Conservation (phyloP, 2,888 invertebrate species). For the Drosophila bunnanda region DNA sequence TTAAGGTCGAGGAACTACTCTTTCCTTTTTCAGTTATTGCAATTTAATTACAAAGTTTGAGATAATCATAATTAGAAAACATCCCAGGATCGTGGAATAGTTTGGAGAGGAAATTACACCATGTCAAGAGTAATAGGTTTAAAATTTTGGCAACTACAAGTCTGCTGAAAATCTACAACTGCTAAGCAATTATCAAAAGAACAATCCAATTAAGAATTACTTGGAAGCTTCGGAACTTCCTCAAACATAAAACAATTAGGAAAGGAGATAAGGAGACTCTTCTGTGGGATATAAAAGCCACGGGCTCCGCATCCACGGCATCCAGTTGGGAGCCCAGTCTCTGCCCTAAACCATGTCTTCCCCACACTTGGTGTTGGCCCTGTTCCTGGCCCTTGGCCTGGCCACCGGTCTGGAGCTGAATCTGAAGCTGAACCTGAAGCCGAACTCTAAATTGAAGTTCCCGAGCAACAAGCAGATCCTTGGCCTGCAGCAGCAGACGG, state of each 20-base stretch:
- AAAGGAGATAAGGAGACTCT: not conserved
- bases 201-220: slow-evolving; percentile 10
- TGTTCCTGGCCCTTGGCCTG: slow-evolving; percentile 42
- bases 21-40: not conserved
- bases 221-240: not conserved
- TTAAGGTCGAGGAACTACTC: not conserved
- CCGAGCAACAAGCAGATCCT: slow-evolving; percentile 40
- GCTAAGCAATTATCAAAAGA: not conserved
- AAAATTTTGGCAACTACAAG: not conserved
- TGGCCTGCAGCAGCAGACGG: slow-evolving; percentile 41
- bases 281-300: slow-evolving; percentile 15
- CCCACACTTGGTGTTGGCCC: slow-evolving; percentile 12
- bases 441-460: slow-evolving; percentile 13
- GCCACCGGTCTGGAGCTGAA: slow-evolving; percentile 11
- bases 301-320: not conserved
- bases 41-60: not conserved
- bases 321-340: slow-evolving; percentile 9
- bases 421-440: slow-evolving; percentile 13
- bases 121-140: not conserved
- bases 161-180: not conserved
- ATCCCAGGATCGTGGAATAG: not conserved
- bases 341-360: slow-evolving; percentile 35
- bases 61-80: not conserved
- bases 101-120: not conserved
- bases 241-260: slow-evolving; percentile 28